phyloP scores from a whole-genome alignment of 2,888 invertebrate species.

The Hypolimnas misippus region DNA sequence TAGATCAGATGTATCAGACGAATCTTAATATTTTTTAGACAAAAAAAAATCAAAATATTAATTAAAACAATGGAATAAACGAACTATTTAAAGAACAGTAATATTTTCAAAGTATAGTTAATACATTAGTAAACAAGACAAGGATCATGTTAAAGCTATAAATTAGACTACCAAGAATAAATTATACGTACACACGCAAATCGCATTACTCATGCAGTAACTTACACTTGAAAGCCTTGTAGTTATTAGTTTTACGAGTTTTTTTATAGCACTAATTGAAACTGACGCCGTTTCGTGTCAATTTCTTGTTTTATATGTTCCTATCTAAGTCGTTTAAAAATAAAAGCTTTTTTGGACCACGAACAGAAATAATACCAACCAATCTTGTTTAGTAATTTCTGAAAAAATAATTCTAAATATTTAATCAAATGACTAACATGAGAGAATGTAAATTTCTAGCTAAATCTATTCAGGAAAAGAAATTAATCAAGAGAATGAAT shows the following conservation, averaged over 20 bases:
- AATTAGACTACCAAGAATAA: constrained; percentile 10
- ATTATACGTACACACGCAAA: constrained; percentile 12
- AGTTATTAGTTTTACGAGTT: constrained; percentile 66
- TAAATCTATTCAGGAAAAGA: no score
- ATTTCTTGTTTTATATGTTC: constrained; percentile 49
- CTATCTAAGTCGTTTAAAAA: background rate
- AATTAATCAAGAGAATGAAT: no score
- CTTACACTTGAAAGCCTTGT: constrained; percentile 34
- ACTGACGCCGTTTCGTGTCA: constrained; percentile 55
- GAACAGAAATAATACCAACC: background rate
- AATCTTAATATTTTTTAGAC: no score
- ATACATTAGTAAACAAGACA: background rate
- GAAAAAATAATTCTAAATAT: background rate
- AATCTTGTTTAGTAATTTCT: background rate
- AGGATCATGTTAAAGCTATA: background rate
- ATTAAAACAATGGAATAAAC: background rate
- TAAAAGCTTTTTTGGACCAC: background rate
- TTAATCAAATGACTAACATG: no score
- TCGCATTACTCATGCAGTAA: constrained; percentile 21
- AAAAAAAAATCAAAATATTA: background rate
- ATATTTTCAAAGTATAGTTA: background rate
- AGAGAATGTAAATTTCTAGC: no score
- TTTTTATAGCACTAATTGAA: constrained; percentile 67
- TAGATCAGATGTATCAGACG: no score
- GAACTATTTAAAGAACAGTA: background rate